phyloP scores from a whole-genome alignment of 2,113 vertebrate genomes.

The Stegostoma tigrinum region DNA sequence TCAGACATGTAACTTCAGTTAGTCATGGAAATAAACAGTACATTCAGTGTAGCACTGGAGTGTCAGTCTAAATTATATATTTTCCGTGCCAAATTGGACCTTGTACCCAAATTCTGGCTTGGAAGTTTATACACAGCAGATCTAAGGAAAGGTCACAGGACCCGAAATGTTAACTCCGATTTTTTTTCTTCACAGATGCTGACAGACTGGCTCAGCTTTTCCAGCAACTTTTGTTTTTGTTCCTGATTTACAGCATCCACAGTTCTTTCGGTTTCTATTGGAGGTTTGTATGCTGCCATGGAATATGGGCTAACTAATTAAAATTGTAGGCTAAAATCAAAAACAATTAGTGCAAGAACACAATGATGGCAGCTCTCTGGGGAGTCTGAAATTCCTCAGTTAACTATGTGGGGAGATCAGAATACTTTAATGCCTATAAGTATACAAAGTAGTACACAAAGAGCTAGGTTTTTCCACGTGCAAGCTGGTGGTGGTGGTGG shows the following conservation, averaged over 20 bases:
- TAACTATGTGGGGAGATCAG: background rate
- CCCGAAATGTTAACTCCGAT: no score
- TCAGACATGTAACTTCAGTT: background rate
- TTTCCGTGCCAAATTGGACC: background rate
- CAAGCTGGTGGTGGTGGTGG: background rate
- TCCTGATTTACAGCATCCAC: no score
- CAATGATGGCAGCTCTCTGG: background rate
- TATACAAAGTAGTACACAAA: background rate
- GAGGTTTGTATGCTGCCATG: background rate
- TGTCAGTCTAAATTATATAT: background rate
- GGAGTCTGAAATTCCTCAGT: background rate
- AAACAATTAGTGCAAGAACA: background rate
- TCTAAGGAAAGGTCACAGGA: no score
- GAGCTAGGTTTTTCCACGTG: background rate
- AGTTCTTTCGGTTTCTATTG: no score
- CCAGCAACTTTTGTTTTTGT: no score
- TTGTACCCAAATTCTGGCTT: background rate
- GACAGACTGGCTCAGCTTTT: no score
- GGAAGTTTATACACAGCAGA: background rate
- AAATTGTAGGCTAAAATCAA: constrained; percentile 1
- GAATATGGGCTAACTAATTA: background rate
- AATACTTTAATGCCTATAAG: background rate
- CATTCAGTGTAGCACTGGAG: background rate
- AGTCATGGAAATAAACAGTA: background rate
- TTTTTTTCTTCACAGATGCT: no score